Evolutionary conservation across 2,113 vertebrate genomes (phyloP).

Genomic region (Narcine bancroftii): DNA sequence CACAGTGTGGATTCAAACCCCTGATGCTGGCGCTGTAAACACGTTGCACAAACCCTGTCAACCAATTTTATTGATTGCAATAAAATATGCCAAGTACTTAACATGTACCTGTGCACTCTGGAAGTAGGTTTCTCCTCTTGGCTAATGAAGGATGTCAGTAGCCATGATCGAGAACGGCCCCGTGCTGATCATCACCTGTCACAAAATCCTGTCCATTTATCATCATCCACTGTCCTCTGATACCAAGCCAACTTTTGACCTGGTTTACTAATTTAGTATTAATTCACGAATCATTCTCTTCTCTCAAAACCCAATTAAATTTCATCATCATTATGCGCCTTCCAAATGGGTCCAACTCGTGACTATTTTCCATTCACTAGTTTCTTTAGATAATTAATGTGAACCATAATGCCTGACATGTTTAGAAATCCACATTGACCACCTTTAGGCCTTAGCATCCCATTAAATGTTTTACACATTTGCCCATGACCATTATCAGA

Average conservation of each 20-base stretch:
- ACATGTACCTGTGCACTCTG: too few species aligned
- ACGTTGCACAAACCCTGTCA: too few species aligned
- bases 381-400: background rate
- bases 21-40: too few species aligned
- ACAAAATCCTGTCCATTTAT: background rate
- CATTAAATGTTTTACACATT: background rate
- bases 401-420: background rate
- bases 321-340: background rate
- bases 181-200: too few species aligned
- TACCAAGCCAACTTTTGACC: background rate
- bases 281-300: constrained; percentile 5
- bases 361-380: background rate
- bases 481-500: background rate
- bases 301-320: background rate
- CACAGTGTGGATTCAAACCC: too few species aligned
- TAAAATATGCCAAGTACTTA: background rate
- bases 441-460: background rate
- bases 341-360: background rate
- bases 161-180: background rate
- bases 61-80: too few species aligned
- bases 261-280: background rate
- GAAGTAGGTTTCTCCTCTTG: too few species aligned
- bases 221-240: background rate
- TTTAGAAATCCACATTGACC: background rate
- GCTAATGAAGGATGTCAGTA: background rate